These are phyloP conservation scores for Pollimyrus isidori DNA, from an alignment of 2,113 vertebrate species.

Conservation along the genomic window DNA sequence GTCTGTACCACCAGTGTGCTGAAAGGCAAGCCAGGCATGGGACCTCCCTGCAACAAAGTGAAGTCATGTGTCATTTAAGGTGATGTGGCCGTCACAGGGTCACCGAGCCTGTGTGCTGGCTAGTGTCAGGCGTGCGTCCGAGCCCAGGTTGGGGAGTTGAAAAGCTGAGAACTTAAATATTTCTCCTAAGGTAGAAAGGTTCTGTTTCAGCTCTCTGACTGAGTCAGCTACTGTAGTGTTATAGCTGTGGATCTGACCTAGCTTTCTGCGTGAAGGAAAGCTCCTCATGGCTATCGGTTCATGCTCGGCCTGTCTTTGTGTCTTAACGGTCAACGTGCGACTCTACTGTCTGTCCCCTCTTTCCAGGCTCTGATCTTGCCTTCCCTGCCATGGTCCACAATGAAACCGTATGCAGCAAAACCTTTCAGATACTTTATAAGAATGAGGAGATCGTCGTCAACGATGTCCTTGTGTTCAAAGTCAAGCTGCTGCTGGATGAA, in stretches of 20 bases:
- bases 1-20: neutral
- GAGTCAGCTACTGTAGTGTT: neutral
- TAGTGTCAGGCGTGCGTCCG: neutral
- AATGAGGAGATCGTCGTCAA: slow-evolving; percentile 93
- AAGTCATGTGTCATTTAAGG: neutral
- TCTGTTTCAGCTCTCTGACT: neutral
- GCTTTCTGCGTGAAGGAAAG: neutral
- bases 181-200: neutral
- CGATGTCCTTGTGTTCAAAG: slow-evolving; percentile 93
- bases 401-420: slow-evolving; percentile 88
- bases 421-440: slow-evolving; percentile 98
- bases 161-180: too few relatives aligned
- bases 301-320: neutral
- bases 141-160: neutral
- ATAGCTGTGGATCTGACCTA: neutral
- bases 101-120: neutral
- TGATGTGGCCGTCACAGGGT: neutral
- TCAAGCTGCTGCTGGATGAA: slow-evolving; percentile 95
- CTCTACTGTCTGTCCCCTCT: slow-evolving; percentile 15
- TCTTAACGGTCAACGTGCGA: neutral
- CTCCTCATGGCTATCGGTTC: neutral
- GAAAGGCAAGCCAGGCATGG: neutral
- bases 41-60: neutral
- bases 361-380: slow-evolving; percentile 77
- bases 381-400: slow-evolving; percentile 89